These are phyloP conservation scores for Oryzias javanicus DNA, from an alignment of 2,113 vertebrate genomes.

Conservation along the genomic window DNA sequence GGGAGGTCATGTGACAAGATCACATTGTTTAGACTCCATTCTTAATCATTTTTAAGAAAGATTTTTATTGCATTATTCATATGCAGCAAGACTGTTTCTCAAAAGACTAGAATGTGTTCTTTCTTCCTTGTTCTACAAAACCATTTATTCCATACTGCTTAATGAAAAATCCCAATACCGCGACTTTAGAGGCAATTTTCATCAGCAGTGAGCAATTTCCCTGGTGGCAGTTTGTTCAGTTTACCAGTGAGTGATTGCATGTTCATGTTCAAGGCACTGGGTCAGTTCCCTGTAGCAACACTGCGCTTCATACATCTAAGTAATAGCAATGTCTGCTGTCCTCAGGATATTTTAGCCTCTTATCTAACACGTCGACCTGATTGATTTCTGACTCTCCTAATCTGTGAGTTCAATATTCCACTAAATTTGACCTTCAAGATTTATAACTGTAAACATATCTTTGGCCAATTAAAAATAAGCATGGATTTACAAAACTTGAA, in stretches of 20 bases:
- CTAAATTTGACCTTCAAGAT: conserved; percentile 4
- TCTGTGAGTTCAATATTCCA: conserved; percentile 20
- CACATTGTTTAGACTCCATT: conserved; percentile 2
- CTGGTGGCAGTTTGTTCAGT: conserved; percentile 39
- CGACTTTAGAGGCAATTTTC: conserved; percentile 16
- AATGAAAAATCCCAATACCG: conserved; percentile 13
- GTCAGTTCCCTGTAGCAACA: conserved; percentile 46
- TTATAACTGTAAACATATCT: conserved; percentile 1
- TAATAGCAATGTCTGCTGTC: conserved; percentile 33
- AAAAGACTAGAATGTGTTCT: neutral
- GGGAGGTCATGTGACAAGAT: neutral
- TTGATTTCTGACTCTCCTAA: conserved; percentile 14
- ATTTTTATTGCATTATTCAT: too few relatives aligned
- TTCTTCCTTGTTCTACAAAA: neutral
- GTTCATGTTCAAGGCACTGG: conserved; percentile 40
- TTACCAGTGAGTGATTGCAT: conserved; percentile 37
- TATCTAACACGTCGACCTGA: conserved; percentile 17
- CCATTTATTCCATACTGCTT: conserved; percentile 12
- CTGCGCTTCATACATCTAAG: conserved; percentile 36
- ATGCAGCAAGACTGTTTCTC: neutral
- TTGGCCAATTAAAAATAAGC: neutral
- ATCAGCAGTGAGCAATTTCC: conserved; percentile 21
- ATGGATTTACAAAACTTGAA: neutral
- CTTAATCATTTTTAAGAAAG: too few relatives aligned
- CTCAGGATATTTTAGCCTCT: conserved; percentile 29